Base-by-base conservation (phyloP, 35 echinoderm and acorn worm genomes). In the Acanthaster planci region DNA sequence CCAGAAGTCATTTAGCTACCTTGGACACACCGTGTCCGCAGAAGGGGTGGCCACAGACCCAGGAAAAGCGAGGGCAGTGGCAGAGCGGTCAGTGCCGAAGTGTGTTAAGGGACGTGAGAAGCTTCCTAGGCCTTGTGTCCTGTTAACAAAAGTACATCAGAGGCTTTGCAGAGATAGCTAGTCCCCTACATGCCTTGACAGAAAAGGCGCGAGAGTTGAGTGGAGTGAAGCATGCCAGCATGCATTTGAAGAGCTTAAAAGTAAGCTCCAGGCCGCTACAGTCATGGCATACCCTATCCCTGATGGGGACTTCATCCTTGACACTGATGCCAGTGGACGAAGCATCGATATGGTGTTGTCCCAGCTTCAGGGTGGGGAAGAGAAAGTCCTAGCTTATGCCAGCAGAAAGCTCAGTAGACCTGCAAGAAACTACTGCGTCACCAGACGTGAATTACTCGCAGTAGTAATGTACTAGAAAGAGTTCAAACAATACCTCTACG, bases 121-220 rank as follows among this genome's bases (percentile, higher is more conserved):
- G 84, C 47, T 92, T 87, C 39, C 44, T 86, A 3, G 92, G 87
- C 18, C 50, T 93, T 7, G 44, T 27, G n/a, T 90, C 82, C 0
- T 94, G 90, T 60, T 94, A 94, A 53, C n/a, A 87, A 36, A 78
- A 81, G 0, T 90, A 85, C 60, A 60, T 89, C 15, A 4, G 55
- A n/a, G 92, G 82, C 14, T 93, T 90, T 80, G 53, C 92, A 0
- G 36, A 81, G 12, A 86, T 90, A 35, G 84, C 78, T 34, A 80
- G 40, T 37, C 92, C 92, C 2, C 44, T 94, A 1, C 81, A 84
- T 58, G 0, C n/a, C 3, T 76, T 94, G 26, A 94, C 83, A 1
- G 87, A 80, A 60, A 90, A 90, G 40, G 3, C 16, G 6, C 8
- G 23, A 22, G 39, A 3, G 52, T 89, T 55, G 77, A 37, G 6